These are phyloP conservation scores for Campylomormyrus tamandua DNA, from an alignment of 2,113 vertebrate species.

Conservation along the genomic window DNA sequence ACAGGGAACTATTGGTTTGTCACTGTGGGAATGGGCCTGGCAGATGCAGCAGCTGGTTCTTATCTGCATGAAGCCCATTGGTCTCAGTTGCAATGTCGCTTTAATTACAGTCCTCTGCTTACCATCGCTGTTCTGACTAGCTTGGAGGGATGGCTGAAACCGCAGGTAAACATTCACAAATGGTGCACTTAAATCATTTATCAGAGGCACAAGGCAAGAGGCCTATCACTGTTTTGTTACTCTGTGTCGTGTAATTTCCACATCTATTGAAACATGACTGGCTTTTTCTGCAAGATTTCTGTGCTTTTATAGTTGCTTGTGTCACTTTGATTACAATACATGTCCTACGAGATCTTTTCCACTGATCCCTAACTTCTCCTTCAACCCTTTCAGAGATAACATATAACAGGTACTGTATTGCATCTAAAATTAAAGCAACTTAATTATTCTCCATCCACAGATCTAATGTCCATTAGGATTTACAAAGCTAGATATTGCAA, in stretches of 20 bases:
- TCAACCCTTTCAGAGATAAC: background rate
- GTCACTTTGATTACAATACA: conserved; percentile 7
- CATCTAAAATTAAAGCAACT: background rate
- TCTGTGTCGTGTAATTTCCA: conserved; percentile 24
- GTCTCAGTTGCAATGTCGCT: conserved; percentile 33
- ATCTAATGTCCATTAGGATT: background rate
- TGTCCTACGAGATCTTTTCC: background rate
- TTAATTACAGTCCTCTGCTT: conserved; percentile 35
- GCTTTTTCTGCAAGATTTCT: background rate
- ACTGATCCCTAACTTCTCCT: background rate
- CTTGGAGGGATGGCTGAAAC: conserved; percentile 23
- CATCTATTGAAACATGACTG: conserved; percentile 8
- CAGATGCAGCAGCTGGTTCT: conserved; percentile 49
- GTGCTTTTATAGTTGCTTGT: background rate
- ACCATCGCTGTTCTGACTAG: conserved; percentile 26
- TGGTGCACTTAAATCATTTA: conserved; percentile 27
- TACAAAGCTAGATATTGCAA: conserved; percentile 12
- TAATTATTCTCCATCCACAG: background rate
- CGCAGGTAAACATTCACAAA: conserved; percentile 49
- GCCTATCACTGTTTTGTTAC: background rate
- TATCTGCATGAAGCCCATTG: conserved; percentile 43
- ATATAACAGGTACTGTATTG: background rate
- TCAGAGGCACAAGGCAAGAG: conserved; percentile 18
- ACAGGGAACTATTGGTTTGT: conserved; percentile 30
- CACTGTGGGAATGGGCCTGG: conserved; percentile 26